These are phyloP conservation scores for Gorsachius magnificus DNA, from an alignment of 2,797 vertebrate species.

Conservation along the genomic window DNA sequence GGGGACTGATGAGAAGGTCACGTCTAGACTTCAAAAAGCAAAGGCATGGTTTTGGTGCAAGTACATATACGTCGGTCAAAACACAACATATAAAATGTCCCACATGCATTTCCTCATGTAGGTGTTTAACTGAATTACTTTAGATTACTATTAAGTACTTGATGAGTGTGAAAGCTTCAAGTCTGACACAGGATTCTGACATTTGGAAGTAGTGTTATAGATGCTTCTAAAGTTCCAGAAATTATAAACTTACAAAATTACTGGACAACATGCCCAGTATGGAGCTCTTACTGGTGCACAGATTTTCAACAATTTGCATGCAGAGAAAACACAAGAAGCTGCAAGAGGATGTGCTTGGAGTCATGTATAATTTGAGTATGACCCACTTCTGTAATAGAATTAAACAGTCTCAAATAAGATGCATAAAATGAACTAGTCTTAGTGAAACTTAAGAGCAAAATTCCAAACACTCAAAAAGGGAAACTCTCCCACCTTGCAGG, in stretches of 20 bases:
- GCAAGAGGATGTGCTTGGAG: conserved; percentile 24
- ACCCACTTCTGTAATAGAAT: conserved; percentile 34
- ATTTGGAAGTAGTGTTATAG: neutral
- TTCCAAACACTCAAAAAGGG: neutral
- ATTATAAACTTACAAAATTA: neutral
- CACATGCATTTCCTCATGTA: neutral
- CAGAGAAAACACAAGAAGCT: conserved; percentile 7
- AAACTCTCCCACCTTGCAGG: neutral
- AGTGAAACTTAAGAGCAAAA: neutral
- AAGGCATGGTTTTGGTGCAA: neutral
- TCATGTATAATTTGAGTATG: conserved; percentile 29
- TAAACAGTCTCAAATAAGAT: conserved; percentile 5
- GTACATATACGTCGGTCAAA: neutral
- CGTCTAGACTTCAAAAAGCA: neutral
- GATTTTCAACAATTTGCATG: conserved; percentile 4
- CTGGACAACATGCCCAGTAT: neutral
- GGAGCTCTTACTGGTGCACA: neutral
- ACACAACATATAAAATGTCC: neutral
- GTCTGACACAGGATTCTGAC: neutral
- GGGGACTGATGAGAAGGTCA: neutral
- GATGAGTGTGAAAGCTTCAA: neutral
- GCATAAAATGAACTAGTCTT: neutral
- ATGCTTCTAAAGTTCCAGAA: neutral
- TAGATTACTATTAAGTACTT: neutral
- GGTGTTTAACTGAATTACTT: neutral